Percentiles rank a stretch among this genome's conserved stretches.
Evolutionary conservation across 2,113 vertebrate genomes (phyloP).

Genomic region (Chroicocephalus ridibundus): DNA sequence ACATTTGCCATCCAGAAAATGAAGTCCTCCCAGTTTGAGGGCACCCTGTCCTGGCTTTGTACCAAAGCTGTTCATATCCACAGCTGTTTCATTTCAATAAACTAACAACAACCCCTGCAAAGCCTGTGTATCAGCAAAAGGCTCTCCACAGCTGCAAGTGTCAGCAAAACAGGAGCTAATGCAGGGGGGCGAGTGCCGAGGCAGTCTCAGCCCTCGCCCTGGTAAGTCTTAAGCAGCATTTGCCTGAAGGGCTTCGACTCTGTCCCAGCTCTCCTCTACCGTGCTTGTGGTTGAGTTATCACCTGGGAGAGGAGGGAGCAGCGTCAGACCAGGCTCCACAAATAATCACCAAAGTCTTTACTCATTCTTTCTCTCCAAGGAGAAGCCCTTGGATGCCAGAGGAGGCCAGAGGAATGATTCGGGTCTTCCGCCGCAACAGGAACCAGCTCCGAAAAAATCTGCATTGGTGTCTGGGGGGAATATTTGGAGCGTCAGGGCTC

Average conservation of each 20-base stretch:
- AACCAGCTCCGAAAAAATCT: not conserved
- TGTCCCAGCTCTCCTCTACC: not conserved
- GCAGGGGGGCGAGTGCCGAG: accelerated
- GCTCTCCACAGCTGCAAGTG: not conserved
- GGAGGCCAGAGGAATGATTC: not conserved
- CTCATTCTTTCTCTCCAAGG: not conserved
- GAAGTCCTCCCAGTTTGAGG: not conserved
- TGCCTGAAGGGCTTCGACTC: not conserved
- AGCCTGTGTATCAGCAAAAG: not conserved
- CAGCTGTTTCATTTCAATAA: not conserved
- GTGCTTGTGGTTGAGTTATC: not conserved
- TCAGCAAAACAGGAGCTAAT: not conserved
- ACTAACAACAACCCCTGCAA: not conserved
- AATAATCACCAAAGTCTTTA: not conserved
- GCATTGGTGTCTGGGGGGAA: accelerated
- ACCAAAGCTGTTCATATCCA: not conserved
- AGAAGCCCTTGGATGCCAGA: not conserved
- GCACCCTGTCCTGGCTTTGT: not conserved
- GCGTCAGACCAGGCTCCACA: not conserved
- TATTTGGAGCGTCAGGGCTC: not conserved
- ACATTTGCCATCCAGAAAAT: not conserved
- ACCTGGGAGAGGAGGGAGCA: not conserved
- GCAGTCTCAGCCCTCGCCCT: not conserved
- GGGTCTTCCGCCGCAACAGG: not conserved
- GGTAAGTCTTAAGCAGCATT: not conserved